These are phyloP conservation scores for Anoplolepis gracilipes DNA, from an alignment of 1,140 invertebrate genomes.

Conservation along the genomic window DNA sequence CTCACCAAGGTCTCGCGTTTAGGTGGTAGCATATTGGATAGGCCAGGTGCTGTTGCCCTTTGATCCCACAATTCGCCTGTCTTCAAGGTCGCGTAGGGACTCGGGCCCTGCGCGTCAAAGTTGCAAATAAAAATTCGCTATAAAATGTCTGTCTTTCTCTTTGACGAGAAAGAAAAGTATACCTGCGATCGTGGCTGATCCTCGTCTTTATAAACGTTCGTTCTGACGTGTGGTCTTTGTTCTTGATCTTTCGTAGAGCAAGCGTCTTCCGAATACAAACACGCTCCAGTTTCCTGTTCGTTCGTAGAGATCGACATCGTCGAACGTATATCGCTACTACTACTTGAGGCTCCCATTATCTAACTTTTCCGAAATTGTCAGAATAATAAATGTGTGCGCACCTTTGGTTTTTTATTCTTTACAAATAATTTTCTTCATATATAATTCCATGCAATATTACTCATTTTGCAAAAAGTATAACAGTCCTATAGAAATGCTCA, in stretches of 20 bases:
- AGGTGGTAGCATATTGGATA: conserved; percentile 62
- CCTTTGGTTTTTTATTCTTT: not conserved
- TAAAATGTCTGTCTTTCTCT: not conserved
- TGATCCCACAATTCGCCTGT: conserved; percentile 72
- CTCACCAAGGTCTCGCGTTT: conserved; percentile 73
- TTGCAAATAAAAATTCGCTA: conserved; percentile 6
- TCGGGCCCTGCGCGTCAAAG: conserved; percentile 53
- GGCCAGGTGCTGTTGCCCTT: conserved; percentile 66
- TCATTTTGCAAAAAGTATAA: not conserved
- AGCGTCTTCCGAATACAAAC: conserved; percentile 39
- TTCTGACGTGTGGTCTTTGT: conserved; percentile 60
- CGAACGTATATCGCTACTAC: conserved; percentile 43
- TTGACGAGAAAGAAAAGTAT: not conserved
- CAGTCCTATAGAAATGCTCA: not conserved
- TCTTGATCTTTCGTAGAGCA: conserved; percentile 58
- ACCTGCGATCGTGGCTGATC: conserved; percentile 68
- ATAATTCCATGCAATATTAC: not conserved
- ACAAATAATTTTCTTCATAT: not conserved
- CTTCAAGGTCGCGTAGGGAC: conserved; percentile 65
- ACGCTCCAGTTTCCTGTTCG: conserved; percentile 32
- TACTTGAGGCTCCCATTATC: conserved; percentile 65
- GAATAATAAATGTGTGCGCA: not conserved
- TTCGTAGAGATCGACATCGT: conserved; percentile 3
- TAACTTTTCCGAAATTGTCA: conserved; percentile 47
- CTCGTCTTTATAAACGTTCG: conserved; percentile 31